phyloP scores from a whole-genome alignment of 2,888 invertebrate species.

The Drosophila melanocephala region DNA sequence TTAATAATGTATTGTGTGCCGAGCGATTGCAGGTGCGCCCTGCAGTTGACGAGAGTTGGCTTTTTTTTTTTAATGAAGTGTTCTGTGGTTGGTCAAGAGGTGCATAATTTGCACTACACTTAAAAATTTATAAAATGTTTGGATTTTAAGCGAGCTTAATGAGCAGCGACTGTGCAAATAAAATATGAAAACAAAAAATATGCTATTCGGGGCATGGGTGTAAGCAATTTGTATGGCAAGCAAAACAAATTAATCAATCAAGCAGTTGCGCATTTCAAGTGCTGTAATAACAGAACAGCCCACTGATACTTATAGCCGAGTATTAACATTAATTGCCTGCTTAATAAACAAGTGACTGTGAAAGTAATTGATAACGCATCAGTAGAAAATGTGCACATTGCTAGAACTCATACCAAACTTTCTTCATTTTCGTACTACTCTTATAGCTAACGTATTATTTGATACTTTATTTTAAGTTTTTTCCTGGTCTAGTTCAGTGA shows the following conservation, averaged over 20 bases:
- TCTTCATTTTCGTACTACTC: not conserved
- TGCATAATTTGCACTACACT: constrained; percentile 70
- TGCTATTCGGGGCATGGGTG: not conserved
- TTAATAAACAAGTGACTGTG: not conserved
- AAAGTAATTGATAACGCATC: not conserved
- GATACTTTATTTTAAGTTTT: not conserved
- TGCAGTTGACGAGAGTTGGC: constrained; percentile 47
- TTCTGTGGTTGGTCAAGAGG: constrained; percentile 53
- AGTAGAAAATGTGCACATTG: not conserved
- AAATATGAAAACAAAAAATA: constrained; percentile 29
- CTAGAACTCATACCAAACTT: not conserved
- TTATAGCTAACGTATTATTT: not conserved
- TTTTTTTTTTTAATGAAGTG: constrained; percentile 17
- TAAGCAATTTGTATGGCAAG: constrained; percentile 2
- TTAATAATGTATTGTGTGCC: constrained; percentile 77
- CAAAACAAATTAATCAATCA: constrained; percentile 32
- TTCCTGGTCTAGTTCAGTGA: not conserved
- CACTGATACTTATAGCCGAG: not conserved
- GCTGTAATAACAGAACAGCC: not conserved
- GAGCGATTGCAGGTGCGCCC: constrained; percentile 59
- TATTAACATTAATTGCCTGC: not conserved
- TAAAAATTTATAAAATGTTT: constrained; percentile 78
- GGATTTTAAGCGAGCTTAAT: constrained; percentile 60
- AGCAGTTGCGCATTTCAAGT: constrained; percentile 8
- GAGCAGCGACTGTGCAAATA: constrained; percentile 58